Evolutionary conservation across 2,888 invertebrate genomes (phyloP).

Genomic region (Theretra japonica): DNA sequence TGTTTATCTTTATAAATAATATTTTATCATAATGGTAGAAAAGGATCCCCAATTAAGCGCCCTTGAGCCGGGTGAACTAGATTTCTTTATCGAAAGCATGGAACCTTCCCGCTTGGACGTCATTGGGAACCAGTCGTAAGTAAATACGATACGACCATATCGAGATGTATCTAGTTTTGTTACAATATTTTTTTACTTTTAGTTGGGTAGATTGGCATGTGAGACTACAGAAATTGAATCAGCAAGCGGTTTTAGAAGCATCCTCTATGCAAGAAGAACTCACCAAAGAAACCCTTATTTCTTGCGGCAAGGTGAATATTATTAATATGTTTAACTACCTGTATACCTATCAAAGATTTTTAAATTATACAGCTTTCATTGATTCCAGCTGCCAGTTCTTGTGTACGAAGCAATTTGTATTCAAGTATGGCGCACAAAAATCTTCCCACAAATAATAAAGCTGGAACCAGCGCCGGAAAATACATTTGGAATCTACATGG

Average conservation of each 20-base stretch:
- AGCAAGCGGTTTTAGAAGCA: conserved; percentile 94
- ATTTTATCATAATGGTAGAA: conserved; percentile 74
- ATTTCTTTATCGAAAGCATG: conserved; percentile 90
- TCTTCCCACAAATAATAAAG: conserved; percentile 91
- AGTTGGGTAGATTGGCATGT: conserved; percentile 94
- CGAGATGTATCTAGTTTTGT: neutral
- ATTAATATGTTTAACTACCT: conserved; percentile 32
- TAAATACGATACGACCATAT: conserved; percentile 10
- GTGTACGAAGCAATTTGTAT: conserved; percentile 93
- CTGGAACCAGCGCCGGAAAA: conserved; percentile 87
- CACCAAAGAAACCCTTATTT: conserved; percentile 92
- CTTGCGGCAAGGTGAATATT: conserved; percentile 87
- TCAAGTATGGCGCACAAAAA: conserved; percentile 93
- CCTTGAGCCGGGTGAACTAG: conserved; percentile 88
- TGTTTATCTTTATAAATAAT: conserved; percentile 6
- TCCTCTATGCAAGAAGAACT: conserved; percentile 91
- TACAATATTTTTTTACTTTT: conserved; percentile 38
- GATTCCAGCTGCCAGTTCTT: conserved; percentile 87
- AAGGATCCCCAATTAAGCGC: conserved; percentile 80
- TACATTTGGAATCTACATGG: conserved; percentile 91
- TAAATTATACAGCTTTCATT: conserved; percentile 7
- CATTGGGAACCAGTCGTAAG: conserved; percentile 86
- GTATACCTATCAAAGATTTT: neutral
- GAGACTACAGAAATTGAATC: conserved; percentile 92
- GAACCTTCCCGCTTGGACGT: conserved; percentile 86